A percentile compares a stretch with the other conserved stretches of the same genome.
Conservation (phyloP, 2,888 invertebrate genomes). For the Mimas tiliae region DNA sequence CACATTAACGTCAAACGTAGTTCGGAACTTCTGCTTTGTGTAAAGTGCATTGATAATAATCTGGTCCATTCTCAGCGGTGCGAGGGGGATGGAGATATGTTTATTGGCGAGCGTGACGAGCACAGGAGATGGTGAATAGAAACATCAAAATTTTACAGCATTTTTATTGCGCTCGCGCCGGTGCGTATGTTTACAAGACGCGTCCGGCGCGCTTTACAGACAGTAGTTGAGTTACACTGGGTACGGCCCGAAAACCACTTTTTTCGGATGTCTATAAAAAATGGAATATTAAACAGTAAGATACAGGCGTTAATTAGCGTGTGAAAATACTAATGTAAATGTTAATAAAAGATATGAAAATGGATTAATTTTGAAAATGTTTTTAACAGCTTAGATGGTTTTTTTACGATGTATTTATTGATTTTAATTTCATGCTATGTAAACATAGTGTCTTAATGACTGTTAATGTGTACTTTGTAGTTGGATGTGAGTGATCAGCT, state of each 20-base stretch:
- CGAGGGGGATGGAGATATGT: conserved; percentile 49
- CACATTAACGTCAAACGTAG: conserved; percentile 79
- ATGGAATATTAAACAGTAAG: conserved; percentile 39
- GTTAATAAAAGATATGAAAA: conserved; percentile 20
- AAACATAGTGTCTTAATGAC: conserved; percentile 11
- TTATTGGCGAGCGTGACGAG: conserved; percentile 41
- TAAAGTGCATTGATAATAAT: conserved; percentile 85
- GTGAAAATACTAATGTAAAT: conserved; percentile 32
- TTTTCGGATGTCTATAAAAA: conserved; percentile 40
- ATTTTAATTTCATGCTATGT: conserved; percentile 4
- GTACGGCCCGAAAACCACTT: conserved; percentile 46
- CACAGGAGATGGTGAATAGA: conserved; percentile 73
- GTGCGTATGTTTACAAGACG: conserved; percentile 73
- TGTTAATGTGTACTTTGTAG: conserved; percentile 13
- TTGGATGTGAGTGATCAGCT: too few species aligned
- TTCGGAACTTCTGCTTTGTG: conserved; percentile 82
- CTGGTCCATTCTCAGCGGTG: conserved; percentile 70
- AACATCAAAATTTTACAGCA: conserved; percentile 84
- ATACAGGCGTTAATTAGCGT: conserved; percentile 40
- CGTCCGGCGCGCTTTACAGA: conserved; percentile 69
- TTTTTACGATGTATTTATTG: conserved; percentile 21
- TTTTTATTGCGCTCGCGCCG: conserved; percentile 80
- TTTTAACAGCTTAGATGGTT: conserved; percentile 20
- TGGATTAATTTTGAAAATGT: conserved; percentile 24
- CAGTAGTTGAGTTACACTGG: conserved; percentile 51